Percentiles rank a stretch among this genome's conserved stretches.
phyloP scores from a whole-genome alignment of 2,797 vertebrate species.

The Tapera naevia region DNA sequence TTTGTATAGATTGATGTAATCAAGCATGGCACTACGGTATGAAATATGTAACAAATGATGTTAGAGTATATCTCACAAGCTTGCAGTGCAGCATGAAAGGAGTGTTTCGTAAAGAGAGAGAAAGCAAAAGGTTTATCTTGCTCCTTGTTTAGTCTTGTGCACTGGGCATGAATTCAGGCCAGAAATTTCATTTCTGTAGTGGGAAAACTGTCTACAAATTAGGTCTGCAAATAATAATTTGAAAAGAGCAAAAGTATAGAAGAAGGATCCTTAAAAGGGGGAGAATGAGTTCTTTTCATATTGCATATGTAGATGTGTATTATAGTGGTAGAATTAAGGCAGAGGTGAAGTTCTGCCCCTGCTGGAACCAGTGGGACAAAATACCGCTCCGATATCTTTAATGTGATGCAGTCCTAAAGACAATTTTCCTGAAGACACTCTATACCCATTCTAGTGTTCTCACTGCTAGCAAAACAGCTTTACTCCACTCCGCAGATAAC shows the following conservation, averaged over 20 bases:
- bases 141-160: not conserved
- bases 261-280: not conserved
- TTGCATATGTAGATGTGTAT: not conserved
- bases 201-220: not conserved
- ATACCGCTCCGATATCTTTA: constrained; percentile 15
- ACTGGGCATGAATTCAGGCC: not conserved
- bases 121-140: not conserved
- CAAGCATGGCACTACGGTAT: constrained; percentile 67
- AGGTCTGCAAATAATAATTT: not conserved
- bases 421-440: constrained; percentile 57
- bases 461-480: constrained; percentile 68
- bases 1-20: constrained; percentile 71
- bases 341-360: not conserved
- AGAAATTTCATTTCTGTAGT: not conserved
- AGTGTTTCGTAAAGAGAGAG: not conserved
- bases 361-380: not conserved
- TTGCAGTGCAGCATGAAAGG: not conserved
- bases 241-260: not conserved
- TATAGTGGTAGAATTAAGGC: not conserved
- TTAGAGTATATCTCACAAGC: constrained; percentile 46
- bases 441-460: constrained; percentile 52
- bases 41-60: constrained; percentile 69
- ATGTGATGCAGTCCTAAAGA: constrained; percentile 15
- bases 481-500: constrained; percentile 62
- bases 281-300: not conserved